Conservation (phyloP, 2,888 invertebrate genomes). For the Biston stratarius region DNA sequence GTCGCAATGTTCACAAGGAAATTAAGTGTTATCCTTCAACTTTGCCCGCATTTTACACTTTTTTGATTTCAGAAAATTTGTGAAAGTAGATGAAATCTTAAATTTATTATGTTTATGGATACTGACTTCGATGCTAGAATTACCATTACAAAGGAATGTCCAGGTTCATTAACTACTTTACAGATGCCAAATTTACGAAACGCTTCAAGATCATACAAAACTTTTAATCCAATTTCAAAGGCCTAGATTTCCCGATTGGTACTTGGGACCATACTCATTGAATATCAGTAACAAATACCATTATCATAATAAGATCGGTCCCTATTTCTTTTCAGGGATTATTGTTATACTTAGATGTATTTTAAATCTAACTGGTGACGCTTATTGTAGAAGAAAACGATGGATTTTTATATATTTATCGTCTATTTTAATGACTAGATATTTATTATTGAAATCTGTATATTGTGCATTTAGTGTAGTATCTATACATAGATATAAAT, state of each 20-base stretch:
- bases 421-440: slow-evolving; percentile 65
- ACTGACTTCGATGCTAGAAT: too few species aligned
- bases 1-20: too few species aligned
- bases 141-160: neutral
- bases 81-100: too few species aligned
- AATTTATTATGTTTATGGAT: too few species aligned
- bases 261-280: slow-evolving; percentile 82
- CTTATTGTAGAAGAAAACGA: slow-evolving; percentile 80
- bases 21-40: too few species aligned
- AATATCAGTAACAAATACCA: slow-evolving; percentile 79
- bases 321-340: slow-evolving; percentile 72
- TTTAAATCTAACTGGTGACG: slow-evolving; percentile 78
- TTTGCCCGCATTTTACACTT: too few species aligned
- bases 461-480: slow-evolving; percentile 77
- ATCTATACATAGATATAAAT: slow-evolving; percentile 56
- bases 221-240: slow-evolving; percentile 55
- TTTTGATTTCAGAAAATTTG: too few species aligned
- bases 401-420: slow-evolving; percentile 80
- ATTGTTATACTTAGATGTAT: slow-evolving; percentile 62
- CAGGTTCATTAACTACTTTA: slow-evolving; percentile 36
- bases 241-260: slow-evolving; percentile 76
- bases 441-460: slow-evolving; percentile 71
- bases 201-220: slow-evolving; percentile 31
- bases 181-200: slow-evolving; percentile 59
- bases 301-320: slow-evolving; percentile 77